A percentile compares a stretch with the other conserved stretches of the same genome.
Evolutionary conservation across 2,797 vertebrate genomes (phyloP).

Genomic region (Clarias fuscus): DNA sequence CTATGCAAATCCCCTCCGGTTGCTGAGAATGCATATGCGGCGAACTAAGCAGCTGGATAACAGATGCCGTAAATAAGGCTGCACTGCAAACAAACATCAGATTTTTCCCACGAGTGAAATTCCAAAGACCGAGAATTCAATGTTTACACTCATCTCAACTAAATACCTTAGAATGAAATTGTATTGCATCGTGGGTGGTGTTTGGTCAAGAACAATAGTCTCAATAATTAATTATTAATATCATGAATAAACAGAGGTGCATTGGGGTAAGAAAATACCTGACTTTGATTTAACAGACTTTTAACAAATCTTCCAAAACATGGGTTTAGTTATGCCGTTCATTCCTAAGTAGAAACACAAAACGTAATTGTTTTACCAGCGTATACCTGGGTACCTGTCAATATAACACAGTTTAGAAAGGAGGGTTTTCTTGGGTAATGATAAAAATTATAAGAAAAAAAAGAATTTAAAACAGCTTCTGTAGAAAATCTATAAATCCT

Average conservation of each 20-base stretch:
- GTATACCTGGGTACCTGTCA: neutral
- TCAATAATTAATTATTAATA: constrained; percentile 13
- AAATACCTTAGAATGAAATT: constrained; percentile 6
- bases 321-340: neutral
- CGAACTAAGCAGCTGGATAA: constrained; percentile 32
- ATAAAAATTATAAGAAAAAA: neutral
- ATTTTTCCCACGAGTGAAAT: constrained; percentile 32
- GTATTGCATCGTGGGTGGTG: neutral
- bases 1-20: constrained; percentile 14
- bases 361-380: neutral
- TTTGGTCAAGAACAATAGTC: neutral
- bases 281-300: neutral
- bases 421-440: neutral
- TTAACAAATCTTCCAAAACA: neutral
- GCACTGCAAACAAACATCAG: constrained; percentile 33
- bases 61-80: constrained; percentile 39
- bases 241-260: constrained; percentile 24
- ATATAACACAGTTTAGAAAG: neutral
- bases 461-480: too few species aligned
- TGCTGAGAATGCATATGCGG: constrained; percentile 14
- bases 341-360: neutral
- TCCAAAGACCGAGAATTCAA: constrained; percentile 6
- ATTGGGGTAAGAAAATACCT: neutral
- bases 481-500: too few species aligned
- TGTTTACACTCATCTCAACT: constrained; percentile 11